These are phyloP conservation scores for Cichlasoma orientale DNA, from an alignment of 2,797 vertebrate species.

Conservation along the genomic window DNA sequence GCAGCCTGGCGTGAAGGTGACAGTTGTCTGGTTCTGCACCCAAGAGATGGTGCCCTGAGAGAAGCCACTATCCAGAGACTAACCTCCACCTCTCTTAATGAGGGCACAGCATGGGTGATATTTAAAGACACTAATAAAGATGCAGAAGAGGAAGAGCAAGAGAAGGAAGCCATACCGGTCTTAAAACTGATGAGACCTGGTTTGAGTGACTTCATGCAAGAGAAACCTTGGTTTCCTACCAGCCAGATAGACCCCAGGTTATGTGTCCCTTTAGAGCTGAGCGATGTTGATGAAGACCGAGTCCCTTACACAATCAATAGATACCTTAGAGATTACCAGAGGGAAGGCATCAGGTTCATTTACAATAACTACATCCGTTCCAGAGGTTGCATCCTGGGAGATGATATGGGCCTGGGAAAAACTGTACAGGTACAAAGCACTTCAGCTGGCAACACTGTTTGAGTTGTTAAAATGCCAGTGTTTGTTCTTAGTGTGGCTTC, in stretches of 20 bases:
- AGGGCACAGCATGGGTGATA: conserved; percentile 73
- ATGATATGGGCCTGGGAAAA: conserved; percentile 98
- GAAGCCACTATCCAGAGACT: conserved; percentile 81
- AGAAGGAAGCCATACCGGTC: conserved; percentile 74
- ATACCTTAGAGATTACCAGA: conserved; percentile 94
- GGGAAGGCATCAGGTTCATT: conserved; percentile 90
- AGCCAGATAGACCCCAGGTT: conserved; percentile 65
- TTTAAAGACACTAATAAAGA: conserved; percentile 57
- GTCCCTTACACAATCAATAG: conserved; percentile 95
- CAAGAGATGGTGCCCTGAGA: conserved; percentile 72
- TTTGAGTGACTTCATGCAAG: conserved; percentile 55
- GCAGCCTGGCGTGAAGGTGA: conserved; percentile 71
- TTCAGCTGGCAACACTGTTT: neutral
- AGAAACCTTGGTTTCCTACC: conserved; percentile 89
- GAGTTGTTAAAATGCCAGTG: neutral
- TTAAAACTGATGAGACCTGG: conserved; percentile 71
- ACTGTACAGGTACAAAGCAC: conserved; percentile 89
- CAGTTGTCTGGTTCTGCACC: conserved; percentile 79
- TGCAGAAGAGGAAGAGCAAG: conserved; percentile 27
- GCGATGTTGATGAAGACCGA: conserved; percentile 62
- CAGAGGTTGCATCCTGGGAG: conserved; percentile 93
- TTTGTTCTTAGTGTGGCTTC: neutral
- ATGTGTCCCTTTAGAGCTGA: conserved; percentile 80
- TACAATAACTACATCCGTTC: conserved; percentile 83
- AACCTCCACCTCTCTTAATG: conserved; percentile 64